Evolutionary conservation across 2,797 vertebrate genomes (phyloP), one percentile per base, ranked within the genome.

Genomic region (Rhinoraja longicauda): DNA sequence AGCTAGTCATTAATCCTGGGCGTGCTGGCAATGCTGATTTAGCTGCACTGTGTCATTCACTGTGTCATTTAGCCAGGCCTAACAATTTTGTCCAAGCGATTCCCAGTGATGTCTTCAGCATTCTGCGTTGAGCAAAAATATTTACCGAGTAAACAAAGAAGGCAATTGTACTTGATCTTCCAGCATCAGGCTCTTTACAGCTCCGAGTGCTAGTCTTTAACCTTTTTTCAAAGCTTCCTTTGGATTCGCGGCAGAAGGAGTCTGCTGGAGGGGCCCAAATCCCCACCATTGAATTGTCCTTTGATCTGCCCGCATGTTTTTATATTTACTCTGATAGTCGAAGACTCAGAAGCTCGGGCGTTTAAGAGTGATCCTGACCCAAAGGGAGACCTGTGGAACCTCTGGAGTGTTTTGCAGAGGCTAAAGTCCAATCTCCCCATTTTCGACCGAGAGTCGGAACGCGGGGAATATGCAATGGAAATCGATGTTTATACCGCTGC

Each of bases 251-350:
- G 67, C 70, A 73, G 45, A 92, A 73, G 90, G 62, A 90, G 36
- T 73, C 67, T 88, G 59, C 59, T n/a, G 17, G 59, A 88, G 84
- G 57, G 64, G 45, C 70, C 90, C 39, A 29, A 62, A 53, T 92
- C 39, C 59, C 90, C 70, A 92, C 92, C 92, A 92, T 72, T 92
- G 21, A 91, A 92, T 75, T 53, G 70, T 70, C 53, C 39, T 92
- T 73, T 72, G 67, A 73, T 92, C 67, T 75, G 15, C 70, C 67
- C 12, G 90, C 32, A 36, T 92, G 90, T 53, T 73, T 92, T 92
- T 73, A 53, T 72, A 53, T 92, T 73, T 92, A 92, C 90, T 92
- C 29, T 73, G 90, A 15, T 92, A 75, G 12, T 53, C 92, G 90
- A 75, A n/a, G 70, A 45, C 13, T 73, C 70, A 92, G 70, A 92